Evolutionary conservation across 2,888 invertebrate genomes (phyloP).

Genomic region (Monopis laevigella): DNA sequence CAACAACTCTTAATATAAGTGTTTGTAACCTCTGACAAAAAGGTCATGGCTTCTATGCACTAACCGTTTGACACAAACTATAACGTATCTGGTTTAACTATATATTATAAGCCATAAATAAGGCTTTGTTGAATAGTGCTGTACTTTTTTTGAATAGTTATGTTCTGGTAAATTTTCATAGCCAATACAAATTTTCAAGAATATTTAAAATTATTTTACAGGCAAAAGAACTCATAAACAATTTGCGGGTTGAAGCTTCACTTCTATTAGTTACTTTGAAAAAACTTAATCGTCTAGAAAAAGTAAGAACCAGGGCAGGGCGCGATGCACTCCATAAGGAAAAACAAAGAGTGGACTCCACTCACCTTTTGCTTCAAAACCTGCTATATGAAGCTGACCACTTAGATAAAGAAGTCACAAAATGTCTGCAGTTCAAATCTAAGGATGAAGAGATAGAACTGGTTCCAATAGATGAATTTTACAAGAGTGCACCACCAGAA

Average conservation of each 20-base stretch:
- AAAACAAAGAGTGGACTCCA: slow-evolving; percentile 89
- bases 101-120: too few relatives aligned
- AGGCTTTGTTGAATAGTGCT: too few relatives aligned
- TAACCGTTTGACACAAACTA: too few relatives aligned
- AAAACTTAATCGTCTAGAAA: slow-evolving; percentile 90
- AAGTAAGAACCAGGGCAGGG: slow-evolving; percentile 84
- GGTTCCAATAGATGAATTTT: slow-evolving; percentile 85
- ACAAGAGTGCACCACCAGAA: slow-evolving; percentile 76
- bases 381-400: slow-evolving; percentile 94
- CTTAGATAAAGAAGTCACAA: slow-evolving; percentile 92
- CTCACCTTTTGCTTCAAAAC: slow-evolving; percentile 91
- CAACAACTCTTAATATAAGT: too few relatives aligned
- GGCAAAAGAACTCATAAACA: slow-evolving; percentile 70
- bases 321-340: slow-evolving; percentile 84
- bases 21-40: too few relatives aligned
- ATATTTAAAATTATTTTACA: slow-evolving; percentile 43
- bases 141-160: too few relatives aligned
- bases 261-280: slow-evolving; percentile 84
- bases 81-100: too few relatives aligned
- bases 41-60: too few relatives aligned
- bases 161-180: too few relatives aligned
- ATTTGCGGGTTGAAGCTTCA: slow-evolving; percentile 77
- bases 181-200: too few relatives aligned
- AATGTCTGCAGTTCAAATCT: slow-evolving; percentile 94
- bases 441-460: slow-evolving; percentile 94